Conservation (phyloP, 2,888 invertebrate genomes). For the Agrypnus murinus region DNA sequence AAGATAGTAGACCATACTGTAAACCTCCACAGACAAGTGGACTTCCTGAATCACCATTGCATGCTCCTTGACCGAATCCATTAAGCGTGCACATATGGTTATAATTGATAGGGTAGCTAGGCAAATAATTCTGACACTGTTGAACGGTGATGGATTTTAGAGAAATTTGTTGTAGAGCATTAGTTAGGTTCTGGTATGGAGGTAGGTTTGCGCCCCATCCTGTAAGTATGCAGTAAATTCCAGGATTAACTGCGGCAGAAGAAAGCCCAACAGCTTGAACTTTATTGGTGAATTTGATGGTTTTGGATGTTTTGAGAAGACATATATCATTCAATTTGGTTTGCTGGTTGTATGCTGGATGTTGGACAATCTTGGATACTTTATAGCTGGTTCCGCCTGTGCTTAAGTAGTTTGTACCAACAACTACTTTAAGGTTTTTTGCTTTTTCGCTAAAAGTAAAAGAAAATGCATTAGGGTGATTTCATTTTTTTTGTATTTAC, state of each 20-base stretch:
- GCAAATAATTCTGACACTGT: slow-evolving; percentile 67
- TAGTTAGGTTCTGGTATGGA: slow-evolving; percentile 74
- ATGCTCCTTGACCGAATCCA: slow-evolving; percentile 76
- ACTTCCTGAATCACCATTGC: slow-evolving; percentile 75
- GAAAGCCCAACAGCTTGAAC: slow-evolving; percentile 19
- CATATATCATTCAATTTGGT: slow-evolving; percentile 56
- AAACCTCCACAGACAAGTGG: slow-evolving; percentile 70
- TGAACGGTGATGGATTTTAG: slow-evolving; percentile 72
- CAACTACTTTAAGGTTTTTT: slow-evolving; percentile 61
- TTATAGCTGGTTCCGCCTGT: slow-evolving; percentile 70
- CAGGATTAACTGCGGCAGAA: slow-evolving; percentile 4
- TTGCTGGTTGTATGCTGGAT: slow-evolving; percentile 68
- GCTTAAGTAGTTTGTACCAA: slow-evolving; percentile 72
- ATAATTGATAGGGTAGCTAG: slow-evolving; percentile 67
- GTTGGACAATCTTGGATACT: slow-evolving; percentile 69
- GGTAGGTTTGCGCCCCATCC: slow-evolving; percentile 65
- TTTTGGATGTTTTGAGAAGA: slow-evolving; percentile 48
- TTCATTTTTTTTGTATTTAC: background rate
- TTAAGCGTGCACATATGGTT: slow-evolving; percentile 77
- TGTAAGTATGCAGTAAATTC: slow-evolving; percentile 35
- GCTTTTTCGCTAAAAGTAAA: background rate
- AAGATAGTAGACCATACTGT: slow-evolving; percentile 74
- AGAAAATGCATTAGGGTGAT: no score
- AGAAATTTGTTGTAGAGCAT: slow-evolving; percentile 74
- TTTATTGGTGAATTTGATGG: slow-evolving; percentile 18